Evolutionary conservation across 1,140 invertebrate genomes (phyloP).

Genomic region (Lucilia cuprina): DNA sequence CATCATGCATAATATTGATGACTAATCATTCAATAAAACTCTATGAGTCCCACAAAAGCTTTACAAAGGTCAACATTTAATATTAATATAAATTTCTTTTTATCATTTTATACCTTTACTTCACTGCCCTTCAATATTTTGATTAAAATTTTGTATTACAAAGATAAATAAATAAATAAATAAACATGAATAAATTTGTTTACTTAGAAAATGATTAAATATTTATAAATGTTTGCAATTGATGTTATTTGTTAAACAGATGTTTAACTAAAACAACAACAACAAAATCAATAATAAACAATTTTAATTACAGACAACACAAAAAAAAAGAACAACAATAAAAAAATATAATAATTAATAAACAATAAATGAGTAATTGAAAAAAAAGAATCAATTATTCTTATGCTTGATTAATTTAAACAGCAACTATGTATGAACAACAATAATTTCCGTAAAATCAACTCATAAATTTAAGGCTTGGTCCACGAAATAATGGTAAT

Average conservation of each 20-base stretch:
- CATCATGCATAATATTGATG: too few species aligned
- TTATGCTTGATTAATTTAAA: not conserved
- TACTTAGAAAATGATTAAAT: conserved; percentile 15
- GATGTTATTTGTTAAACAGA: not conserved
- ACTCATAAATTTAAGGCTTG: not conserved
- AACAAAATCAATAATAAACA: not conserved
- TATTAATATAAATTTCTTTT: not conserved
- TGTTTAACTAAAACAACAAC: not conserved
- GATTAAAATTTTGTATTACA: not conserved
- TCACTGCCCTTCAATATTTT: not conserved
- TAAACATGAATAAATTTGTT: not conserved
- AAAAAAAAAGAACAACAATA: not conserved
- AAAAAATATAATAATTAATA: not conserved
- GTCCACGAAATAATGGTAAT: too few species aligned
- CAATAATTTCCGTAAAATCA: not conserved
- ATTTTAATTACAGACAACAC: not conserved
- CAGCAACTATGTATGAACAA: not conserved
- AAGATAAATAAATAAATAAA: conserved; percentile 5
- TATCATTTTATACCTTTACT: not conserved
- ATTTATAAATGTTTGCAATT: conserved; percentile 1
- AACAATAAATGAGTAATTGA: not conserved
- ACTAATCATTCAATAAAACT: too few species aligned
- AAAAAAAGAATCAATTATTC: not conserved
- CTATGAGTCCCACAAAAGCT: too few species aligned
- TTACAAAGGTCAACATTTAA: too few species aligned